Evolutionary conservation across 1,140 invertebrate genomes (phyloP).

Genomic region (Temnothorax curvispinosus): DNA sequence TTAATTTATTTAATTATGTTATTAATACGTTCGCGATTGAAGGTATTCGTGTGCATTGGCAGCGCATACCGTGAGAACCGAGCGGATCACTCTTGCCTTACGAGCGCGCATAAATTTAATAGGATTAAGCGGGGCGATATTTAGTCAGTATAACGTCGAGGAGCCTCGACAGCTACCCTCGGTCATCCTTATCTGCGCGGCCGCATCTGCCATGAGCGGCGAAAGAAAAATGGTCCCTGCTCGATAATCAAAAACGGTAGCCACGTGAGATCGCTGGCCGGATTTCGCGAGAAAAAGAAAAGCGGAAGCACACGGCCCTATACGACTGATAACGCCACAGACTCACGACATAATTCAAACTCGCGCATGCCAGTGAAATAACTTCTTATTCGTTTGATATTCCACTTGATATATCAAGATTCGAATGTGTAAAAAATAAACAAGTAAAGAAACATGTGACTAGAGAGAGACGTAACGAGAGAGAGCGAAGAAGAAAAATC

Average conservation of each 20-base stretch:
- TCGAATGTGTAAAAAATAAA: neutral
- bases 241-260: conserved; percentile 78
- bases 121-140: conserved; percentile 74
- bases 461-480: neutral
- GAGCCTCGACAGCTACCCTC: conserved; percentile 76
- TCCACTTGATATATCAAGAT: neutral
- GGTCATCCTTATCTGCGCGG: conserved; percentile 77
- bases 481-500: neutral
- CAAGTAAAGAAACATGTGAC: neutral
- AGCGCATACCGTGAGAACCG: conserved; percentile 43
- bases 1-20: neutral
- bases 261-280: conserved; percentile 45
- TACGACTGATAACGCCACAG: neutral
- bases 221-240: conserved; percentile 75
- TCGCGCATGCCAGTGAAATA: conserved; percentile 1
- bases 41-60: neutral
- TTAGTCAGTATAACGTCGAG: conserved; percentile 77
- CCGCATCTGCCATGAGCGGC: conserved; percentile 69
- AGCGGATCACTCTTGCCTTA: conserved; percentile 48
- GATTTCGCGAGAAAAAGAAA: conserved; percentile 23
- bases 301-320: neutral
- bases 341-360: conserved; percentile 17
- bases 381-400: neutral
- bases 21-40: neutral
- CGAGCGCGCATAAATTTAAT: conserved; percentile 69